These are phyloP conservation scores for Serranus cabrilla DNA, from an alignment of 2,797 vertebrate genomes.

Conservation along the genomic window DNA sequence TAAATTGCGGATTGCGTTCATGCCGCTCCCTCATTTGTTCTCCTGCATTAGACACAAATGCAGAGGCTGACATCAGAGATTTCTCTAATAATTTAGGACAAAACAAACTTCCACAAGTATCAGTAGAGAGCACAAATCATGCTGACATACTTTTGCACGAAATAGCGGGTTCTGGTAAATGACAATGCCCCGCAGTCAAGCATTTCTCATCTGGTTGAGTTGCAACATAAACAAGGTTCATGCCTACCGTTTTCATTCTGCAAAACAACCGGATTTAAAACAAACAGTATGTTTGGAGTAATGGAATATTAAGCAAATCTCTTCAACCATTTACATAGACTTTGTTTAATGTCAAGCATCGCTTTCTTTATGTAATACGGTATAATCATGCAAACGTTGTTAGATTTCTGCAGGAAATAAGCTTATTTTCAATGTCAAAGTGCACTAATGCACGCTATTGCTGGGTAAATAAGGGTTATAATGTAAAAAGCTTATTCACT, in stretches of 20 bases:
- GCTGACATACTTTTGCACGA: slow-evolving; percentile 46
- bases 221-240: slow-evolving; percentile 39
- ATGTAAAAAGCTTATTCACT: slow-evolving; percentile 5
- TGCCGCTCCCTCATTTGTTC: slow-evolving; percentile 19
- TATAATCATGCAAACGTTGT: neutral
- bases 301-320: neutral
- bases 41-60: slow-evolving; percentile 8
- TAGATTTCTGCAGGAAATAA: slow-evolving; percentile 8
- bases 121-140: slow-evolving; percentile 42
- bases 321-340: neutral
- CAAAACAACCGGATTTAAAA: slow-evolving; percentile 25
- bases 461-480: slow-evolving; percentile 21
- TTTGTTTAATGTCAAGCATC: neutral
- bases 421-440: neutral
- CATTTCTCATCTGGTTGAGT: slow-evolving; percentile 43
- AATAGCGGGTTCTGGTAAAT: slow-evolving; percentile 33
- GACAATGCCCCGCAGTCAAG: slow-evolving; percentile 53
- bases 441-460: neutral
- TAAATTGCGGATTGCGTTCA: neutral
- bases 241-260: slow-evolving; percentile 21
- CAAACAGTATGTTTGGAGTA: slow-evolving; percentile 6
- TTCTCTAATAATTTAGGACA: slow-evolving; percentile 29
- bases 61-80: slow-evolving; percentile 11
- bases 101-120: slow-evolving; percentile 40
- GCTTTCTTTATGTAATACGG: neutral